Evolutionary conservation across 2,888 invertebrate genomes (phyloP).

Genomic region (Phyllotreta striolata): DNA sequence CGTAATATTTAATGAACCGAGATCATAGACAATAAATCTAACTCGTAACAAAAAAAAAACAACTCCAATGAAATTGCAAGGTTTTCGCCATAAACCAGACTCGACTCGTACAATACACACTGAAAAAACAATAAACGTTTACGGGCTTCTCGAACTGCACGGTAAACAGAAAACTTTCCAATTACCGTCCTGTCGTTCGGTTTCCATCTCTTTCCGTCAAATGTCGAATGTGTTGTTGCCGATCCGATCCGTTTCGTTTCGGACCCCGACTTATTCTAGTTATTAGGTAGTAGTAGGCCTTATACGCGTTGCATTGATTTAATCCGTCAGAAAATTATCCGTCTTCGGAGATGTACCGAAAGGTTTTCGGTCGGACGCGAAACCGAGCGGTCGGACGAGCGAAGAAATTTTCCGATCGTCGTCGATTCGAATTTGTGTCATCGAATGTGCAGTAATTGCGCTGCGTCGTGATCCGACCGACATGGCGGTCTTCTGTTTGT

Average conservation of each 20-base stretch:
- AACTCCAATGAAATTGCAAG: too few species aligned
- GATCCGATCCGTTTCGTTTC: conserved; percentile 22
- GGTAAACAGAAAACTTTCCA: background rate
- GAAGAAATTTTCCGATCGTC: conserved; percentile 15
- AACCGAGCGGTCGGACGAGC: background rate
- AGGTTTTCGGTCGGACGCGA: conserved; percentile 24
- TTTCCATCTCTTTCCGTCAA: too few species aligned
- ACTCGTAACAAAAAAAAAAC: conserved; percentile 6
- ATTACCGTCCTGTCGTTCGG: background rate
- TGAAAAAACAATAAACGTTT: too few species aligned
- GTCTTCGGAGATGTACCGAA: conserved; percentile 36
- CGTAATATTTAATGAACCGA: too few species aligned
- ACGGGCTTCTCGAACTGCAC: too few species aligned
- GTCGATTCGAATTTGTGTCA: conserved; percentile 23
- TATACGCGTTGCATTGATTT: conserved; percentile 48
- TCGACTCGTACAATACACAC: too few species aligned
- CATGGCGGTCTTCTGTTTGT: conserved; percentile 30
- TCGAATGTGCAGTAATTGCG: conserved; percentile 28
- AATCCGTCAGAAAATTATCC: conserved; percentile 48
- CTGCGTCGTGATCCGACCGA: conserved; percentile 19
- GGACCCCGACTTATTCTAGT: conserved; percentile 28
- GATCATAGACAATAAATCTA: too few species aligned
- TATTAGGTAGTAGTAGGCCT: conserved; percentile 33
- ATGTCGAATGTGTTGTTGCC: too few species aligned
- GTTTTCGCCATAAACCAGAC: too few species aligned